phyloP scores from a whole-genome alignment of 2,888 invertebrate species.

The Pollenia angustigena region DNA sequence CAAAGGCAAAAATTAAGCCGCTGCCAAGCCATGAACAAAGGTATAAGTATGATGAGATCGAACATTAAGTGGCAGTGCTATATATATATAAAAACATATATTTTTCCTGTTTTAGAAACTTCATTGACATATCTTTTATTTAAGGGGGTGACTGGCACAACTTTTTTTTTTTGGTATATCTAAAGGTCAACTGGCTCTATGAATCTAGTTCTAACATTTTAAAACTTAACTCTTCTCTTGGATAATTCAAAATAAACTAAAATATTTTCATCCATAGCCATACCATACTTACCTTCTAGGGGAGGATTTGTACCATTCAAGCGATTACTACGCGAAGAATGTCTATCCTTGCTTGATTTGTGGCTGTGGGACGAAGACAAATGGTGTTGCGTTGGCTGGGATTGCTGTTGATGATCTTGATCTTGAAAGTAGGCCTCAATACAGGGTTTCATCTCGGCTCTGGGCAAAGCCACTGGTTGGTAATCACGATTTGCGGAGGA shows the following conservation, averaged over 20 bases:
- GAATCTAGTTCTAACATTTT: too few species aligned
- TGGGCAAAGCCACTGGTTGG: conserved; percentile 85
- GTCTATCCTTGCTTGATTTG: conserved; percentile 78
- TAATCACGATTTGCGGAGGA: conserved; percentile 77
- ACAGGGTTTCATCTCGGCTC: conserved; percentile 90
- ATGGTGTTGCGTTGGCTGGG: conserved; percentile 75
- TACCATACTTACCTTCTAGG: conserved; percentile 81
- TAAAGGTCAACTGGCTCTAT: too few species aligned
- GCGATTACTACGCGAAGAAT: conserved; percentile 78
- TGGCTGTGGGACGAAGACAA: conserved; percentile 71
- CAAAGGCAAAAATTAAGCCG: too few species aligned
- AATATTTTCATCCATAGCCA: too few species aligned
- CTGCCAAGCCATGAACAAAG: too few species aligned
- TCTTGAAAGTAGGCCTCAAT: conserved; percentile 90
- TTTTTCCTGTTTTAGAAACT: too few species aligned
- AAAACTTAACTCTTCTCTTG: not conserved
- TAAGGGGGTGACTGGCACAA: too few species aligned
- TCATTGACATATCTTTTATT: too few species aligned
- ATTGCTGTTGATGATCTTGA: conserved; percentile 85
- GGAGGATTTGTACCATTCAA: conserved; percentile 83
- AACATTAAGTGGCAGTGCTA: too few species aligned
- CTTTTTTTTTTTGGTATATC: too few species aligned
- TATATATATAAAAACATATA: too few species aligned
- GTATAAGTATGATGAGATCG: too few species aligned
- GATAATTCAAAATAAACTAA: not conserved